phyloP scores from a whole-genome alignment of 1,140 invertebrate species.

The Oncopodura yosiiana region DNA sequence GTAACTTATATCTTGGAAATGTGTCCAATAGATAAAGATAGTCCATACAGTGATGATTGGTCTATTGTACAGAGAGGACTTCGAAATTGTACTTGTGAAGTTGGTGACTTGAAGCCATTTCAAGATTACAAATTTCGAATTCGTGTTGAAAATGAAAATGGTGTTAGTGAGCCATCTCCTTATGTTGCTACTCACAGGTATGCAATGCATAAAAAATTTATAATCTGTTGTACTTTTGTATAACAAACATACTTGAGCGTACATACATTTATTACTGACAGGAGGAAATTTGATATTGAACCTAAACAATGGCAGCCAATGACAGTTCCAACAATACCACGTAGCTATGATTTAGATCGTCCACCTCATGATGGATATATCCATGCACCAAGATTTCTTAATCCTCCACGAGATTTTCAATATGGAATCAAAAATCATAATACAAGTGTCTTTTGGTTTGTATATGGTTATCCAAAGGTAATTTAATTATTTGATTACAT shows the following conservation, averaged over 20 bases:
- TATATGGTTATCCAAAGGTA: slow-evolving; percentile 89
- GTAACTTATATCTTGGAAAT: slow-evolving; percentile 92
- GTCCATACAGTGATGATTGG: slow-evolving; percentile 77
- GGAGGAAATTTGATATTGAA: slow-evolving; percentile 66
- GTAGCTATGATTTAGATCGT: slow-evolving; percentile 77
- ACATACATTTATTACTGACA: slow-evolving; percentile 29
- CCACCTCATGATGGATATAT: slow-evolving; percentile 71
- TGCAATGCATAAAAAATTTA: too few species aligned
- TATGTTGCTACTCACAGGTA: slow-evolving; percentile 55
- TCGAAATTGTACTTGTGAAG: slow-evolving; percentile 71
- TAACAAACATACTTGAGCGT: background rate
- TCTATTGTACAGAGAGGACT: slow-evolving; percentile 66
- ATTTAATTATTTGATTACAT: too few species aligned
- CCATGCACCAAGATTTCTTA: slow-evolving; percentile 59
- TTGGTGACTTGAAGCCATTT: slow-evolving; percentile 70
- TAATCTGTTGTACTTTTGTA: background rate
- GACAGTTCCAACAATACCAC: slow-evolving; percentile 57
- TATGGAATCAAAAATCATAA: slow-evolving; percentile 74
- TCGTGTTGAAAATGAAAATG: slow-evolving; percentile 90
- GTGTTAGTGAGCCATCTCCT: slow-evolving; percentile 90
- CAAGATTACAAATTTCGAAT: slow-evolving; percentile 85
- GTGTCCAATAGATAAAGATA: slow-evolving; percentile 52
- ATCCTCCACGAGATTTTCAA: slow-evolving; percentile 70
- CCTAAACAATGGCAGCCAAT: slow-evolving; percentile 68
- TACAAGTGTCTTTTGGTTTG: slow-evolving; percentile 77